These are phyloP conservation scores for Saccopteryx bilineata DNA, from an alignment of 2,113 vertebrate genomes.

Conservation along the genomic window DNA sequence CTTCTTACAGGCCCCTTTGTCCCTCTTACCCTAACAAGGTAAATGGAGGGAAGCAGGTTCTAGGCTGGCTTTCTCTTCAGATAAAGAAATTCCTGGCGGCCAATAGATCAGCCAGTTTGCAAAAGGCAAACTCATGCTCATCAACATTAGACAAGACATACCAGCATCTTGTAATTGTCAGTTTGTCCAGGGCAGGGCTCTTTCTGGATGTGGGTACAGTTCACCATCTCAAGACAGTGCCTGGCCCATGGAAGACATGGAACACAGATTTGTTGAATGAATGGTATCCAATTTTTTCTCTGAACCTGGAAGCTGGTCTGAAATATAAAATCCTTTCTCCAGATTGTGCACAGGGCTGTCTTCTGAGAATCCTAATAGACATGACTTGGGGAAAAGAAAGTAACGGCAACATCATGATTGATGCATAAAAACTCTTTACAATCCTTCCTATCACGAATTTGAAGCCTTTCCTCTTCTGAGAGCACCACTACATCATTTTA, in stretches of 20 bases:
- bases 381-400: background rate
- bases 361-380: background rate
- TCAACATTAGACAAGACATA: background rate
- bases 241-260: background rate
- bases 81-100: background rate
- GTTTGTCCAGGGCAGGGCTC: accelerated
- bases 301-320: background rate
- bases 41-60: background rate
- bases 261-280: accelerated
- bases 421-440: background rate
- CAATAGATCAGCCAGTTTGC: background rate
- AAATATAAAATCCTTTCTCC: background rate
- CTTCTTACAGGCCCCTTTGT: background rate
- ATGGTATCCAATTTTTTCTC: background rate
- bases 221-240: background rate
- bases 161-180: accelerated
- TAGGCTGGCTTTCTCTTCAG: background rate
- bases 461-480: background rate
- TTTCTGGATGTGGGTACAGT: background rate
- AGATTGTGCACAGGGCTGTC: accelerated
- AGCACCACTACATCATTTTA: background rate
- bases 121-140: background rate
- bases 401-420: background rate
- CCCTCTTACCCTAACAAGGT: background rate
- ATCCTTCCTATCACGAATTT: background rate